phyloP scores from a whole-genome alignment of 2,888 invertebrate species.

The Aelia acuminata region DNA sequence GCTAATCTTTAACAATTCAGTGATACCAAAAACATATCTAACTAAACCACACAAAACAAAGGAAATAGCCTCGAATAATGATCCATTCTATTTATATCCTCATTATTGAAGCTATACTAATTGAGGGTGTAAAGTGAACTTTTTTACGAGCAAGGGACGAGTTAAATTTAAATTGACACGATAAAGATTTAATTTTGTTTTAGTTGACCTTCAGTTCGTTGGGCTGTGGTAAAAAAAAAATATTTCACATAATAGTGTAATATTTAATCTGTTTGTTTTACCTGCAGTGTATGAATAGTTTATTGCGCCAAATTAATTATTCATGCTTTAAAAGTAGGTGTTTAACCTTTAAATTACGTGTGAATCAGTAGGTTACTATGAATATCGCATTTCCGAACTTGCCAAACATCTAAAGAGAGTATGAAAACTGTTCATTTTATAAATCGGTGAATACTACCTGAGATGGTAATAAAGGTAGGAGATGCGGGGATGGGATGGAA shows the following conservation, averaged over 20 bases:
- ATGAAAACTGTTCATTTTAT: too few species aligned
- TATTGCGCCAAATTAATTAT: too few species aligned
- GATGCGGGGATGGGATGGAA: neutral
- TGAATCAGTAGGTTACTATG: neutral
- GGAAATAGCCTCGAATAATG: too few species aligned
- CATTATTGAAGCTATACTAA: neutral
- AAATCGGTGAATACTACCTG: neutral
- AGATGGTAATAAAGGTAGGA: neutral
- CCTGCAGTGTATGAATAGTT: too few species aligned
- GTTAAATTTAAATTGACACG: neutral
- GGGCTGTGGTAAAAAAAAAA: neutral
- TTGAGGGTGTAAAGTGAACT: neutral
- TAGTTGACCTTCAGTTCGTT: neutral
- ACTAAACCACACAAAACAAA: too few species aligned
- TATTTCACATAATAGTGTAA: constrained; percentile 3
- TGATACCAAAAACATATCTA: too few species aligned
- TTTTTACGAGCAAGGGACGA: neutral
- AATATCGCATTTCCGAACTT: neutral
- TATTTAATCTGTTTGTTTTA: neutral
- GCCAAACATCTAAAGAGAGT: neutral
- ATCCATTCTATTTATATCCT: neutral
- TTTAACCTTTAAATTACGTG: neutral
- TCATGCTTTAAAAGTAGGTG: too few species aligned
- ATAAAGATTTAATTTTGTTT: neutral
- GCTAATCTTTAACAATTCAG: too few species aligned